phyloP scores from a whole-genome alignment of 2,797 vertebrate species.

The Oreochromis grahami region DNA sequence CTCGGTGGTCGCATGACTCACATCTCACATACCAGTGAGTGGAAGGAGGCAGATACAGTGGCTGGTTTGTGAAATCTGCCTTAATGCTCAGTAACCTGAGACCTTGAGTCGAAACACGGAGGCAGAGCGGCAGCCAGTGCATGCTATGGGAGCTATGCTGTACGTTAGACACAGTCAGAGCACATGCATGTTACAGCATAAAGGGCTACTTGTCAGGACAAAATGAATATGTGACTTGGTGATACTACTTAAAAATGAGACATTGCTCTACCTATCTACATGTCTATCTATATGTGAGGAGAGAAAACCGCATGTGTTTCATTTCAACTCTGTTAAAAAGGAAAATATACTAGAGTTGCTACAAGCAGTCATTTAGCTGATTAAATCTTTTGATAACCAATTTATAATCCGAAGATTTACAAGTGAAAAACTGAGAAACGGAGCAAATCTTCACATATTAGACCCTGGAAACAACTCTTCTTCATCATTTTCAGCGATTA shows the following conservation, averaged over 20 bases:
- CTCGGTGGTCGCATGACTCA: conserved; percentile 9
- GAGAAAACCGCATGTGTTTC: background rate
- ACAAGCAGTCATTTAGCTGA: background rate
- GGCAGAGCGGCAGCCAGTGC: conserved; percentile 6
- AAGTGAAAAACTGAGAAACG: background rate
- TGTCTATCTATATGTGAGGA: background rate
- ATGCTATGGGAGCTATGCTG: conserved; percentile 20
- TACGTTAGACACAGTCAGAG: background rate
- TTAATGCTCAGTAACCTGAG: conserved; percentile 51
- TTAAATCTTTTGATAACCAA: background rate
- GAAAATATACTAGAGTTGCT: background rate
- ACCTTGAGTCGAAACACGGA: conserved; percentile 47
- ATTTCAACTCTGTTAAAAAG: background rate
- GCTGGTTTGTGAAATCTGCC: conserved; percentile 57
- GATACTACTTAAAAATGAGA: background rate
- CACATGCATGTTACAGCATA: conserved; percentile 13
- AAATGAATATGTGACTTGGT: conserved; percentile 19
- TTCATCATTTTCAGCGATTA: background rate
- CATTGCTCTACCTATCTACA: background rate
- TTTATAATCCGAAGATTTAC: background rate
- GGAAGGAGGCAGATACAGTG: conserved; percentile 53
- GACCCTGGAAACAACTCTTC: background rate
- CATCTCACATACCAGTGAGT: conserved; percentile 29
- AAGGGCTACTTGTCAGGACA: conserved; percentile 12
- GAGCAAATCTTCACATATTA: background rate